phyloP scores from a whole-genome alignment of 2,113 vertebrate genomes.

The Oryzias woworae region DNA sequence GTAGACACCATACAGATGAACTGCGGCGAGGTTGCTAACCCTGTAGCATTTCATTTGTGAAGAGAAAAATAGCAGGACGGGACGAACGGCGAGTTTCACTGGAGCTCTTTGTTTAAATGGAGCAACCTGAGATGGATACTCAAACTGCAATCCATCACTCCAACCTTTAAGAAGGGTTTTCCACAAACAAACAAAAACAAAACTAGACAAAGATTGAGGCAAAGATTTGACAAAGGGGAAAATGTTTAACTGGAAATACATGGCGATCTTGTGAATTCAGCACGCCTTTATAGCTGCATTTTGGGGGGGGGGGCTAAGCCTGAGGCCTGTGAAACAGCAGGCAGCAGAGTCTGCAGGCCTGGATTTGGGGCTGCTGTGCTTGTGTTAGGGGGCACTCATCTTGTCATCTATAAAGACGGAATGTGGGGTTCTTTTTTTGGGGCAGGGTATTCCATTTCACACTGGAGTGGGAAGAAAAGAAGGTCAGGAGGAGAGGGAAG shows the following conservation, averaged over 20 bases:
- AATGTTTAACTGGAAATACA: conserved; percentile 19
- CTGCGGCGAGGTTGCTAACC: conserved; percentile 25
- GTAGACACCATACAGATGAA: conserved; percentile 34
- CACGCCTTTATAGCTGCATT: conserved; percentile 33
- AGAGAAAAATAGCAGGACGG: conserved; percentile 16
- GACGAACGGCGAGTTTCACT: conserved; percentile 13
- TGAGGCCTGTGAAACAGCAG: conserved; percentile 57
- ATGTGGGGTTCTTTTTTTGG: conserved; percentile 60
- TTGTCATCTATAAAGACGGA: conserved; percentile 70
- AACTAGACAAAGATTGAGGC: conserved; percentile 6
- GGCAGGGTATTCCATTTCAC: conserved; percentile 68
- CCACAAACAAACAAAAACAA: conserved; percentile 30
- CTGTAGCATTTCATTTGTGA: conserved; percentile 35
- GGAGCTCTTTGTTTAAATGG: conserved; percentile 55
- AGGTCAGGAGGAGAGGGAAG: conserved; percentile 30
- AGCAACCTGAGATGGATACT: conserved; percentile 39
- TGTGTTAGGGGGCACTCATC: conserved; percentile 9
- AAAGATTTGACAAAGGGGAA: conserved; percentile 4
- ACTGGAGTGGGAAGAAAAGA: conserved; percentile 30
- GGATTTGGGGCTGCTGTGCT: neutral
- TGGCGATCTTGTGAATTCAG: conserved; percentile 7
- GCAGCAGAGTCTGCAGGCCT: conserved; percentile 32
- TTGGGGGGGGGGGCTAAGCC: conserved; percentile 36
- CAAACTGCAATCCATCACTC: conserved; percentile 41
- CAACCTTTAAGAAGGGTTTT: conserved; percentile 52